A percentile compares a stretch with the other conserved stretches of the same genome.
Conservation (phyloP, 2,113 vertebrate genomes). For the Hippoglossus stenolepis region DNA sequence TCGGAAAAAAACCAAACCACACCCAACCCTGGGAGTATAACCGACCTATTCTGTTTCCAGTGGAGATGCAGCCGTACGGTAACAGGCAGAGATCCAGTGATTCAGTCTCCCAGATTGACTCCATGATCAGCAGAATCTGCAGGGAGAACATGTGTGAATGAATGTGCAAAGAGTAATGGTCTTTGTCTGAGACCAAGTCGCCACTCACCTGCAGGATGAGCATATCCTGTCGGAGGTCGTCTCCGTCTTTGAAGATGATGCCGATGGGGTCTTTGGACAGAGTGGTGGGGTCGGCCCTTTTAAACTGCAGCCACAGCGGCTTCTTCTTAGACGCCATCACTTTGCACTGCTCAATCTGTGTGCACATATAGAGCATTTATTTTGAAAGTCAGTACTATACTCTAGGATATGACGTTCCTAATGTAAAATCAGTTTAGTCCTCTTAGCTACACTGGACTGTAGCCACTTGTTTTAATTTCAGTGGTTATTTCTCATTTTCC, state of each 20-base stretch:
- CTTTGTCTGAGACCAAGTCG: background rate
- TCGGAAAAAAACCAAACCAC: no score
- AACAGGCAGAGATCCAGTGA: slow-evolving; percentile 94
- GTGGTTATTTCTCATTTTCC: no score
- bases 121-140: slow-evolving; percentile 98
- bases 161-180: background rate
- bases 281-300: slow-evolving; percentile 92
- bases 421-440: background rate
- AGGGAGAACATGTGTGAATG: background rate
- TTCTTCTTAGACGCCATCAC: slow-evolving; percentile 99
- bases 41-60: slow-evolving; percentile 94
- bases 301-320: slow-evolving; percentile 97
- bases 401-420: background rate
- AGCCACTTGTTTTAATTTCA: no score
- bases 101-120: slow-evolving; percentile 97
- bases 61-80: slow-evolving; percentile 98
- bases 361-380: background rate
- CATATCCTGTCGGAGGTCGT: slow-evolving; percentile 98
- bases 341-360: slow-evolving; percentile 97
- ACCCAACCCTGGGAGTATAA: no score
- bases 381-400: no score
- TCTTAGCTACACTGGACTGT: no score
- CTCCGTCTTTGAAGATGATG: slow-evolving; percentile 98
- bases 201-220: slow-evolving; percentile 93
- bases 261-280: slow-evolving; percentile 95